These are phyloP conservation scores for Sphyrna mokarran DNA, from an alignment of 2,113 vertebrate species.

Conservation along the genomic window DNA sequence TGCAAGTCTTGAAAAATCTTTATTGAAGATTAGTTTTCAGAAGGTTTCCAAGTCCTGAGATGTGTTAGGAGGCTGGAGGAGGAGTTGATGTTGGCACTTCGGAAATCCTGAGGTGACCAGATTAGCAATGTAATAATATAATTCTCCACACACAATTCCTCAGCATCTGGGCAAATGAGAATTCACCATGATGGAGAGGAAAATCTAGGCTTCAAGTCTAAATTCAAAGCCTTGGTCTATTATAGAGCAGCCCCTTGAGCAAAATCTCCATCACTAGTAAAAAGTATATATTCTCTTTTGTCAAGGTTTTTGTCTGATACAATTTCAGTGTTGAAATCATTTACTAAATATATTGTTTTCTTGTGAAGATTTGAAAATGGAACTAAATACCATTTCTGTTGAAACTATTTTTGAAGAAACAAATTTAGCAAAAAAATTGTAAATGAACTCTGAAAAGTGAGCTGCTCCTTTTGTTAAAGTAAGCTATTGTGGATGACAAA, in stretches of 20 bases:
- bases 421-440: not conserved
- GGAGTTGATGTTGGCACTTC: not conserved
- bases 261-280: not conserved
- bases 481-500: not conserved
- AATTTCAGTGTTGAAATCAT: too few species aligned
- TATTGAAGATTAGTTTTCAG: not conserved
- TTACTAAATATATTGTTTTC: not conserved
- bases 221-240: not conserved
- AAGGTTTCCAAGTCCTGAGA: not conserved
- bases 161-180: not conserved
- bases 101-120: not conserved
- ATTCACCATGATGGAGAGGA: too few species aligned
- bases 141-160: not conserved
- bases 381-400: not conserved
- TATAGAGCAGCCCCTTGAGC: not conserved
- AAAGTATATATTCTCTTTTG: not conserved
- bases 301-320: too few species aligned
- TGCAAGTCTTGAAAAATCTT: not conserved
- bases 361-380: not conserved
- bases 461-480: not conserved
- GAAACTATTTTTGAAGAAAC: not conserved
- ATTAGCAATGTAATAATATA: not conserved
- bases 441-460: not conserved
- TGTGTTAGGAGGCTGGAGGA: not conserved
- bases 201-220: too few species aligned